phyloP scores from a whole-genome alignment of 2,888 invertebrate species.

The Cactoblastis cactorum region DNA sequence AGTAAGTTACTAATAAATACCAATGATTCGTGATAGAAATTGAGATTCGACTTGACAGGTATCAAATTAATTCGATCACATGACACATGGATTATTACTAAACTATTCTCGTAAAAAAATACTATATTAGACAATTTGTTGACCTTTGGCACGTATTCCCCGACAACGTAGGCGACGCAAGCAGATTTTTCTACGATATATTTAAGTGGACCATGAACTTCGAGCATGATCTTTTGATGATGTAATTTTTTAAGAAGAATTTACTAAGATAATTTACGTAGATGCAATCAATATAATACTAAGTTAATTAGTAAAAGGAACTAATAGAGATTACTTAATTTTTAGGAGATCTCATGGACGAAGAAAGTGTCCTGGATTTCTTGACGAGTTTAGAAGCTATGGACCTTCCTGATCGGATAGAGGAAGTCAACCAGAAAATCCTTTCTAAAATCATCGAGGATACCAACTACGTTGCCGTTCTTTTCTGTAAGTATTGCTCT shows the following conservation, averaged over 20 bases:
- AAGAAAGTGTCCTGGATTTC: slow-evolving; percentile 95
- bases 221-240: background rate
- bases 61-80: background rate
- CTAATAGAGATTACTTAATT: background rate
- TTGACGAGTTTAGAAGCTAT: slow-evolving; percentile 96
- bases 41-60: too few species aligned
- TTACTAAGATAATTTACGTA: background rate
- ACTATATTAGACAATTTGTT: background rate
- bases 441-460: slow-evolving; percentile 94
- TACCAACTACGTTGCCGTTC: slow-evolving; percentile 93
- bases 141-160: background rate
- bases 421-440: slow-evolving; percentile 95
- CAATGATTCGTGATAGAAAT: too few species aligned
- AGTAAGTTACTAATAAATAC: too few species aligned
- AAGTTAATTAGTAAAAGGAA: background rate
- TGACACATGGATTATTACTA: background rate
- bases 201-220: background rate
- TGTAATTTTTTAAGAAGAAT: background rate
- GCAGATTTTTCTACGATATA: background rate
- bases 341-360: slow-evolving; percentile 95
- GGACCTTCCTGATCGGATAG: slow-evolving; percentile 96
- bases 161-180: background rate
- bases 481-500: slow-evolving; percentile 90
- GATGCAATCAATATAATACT: background rate
- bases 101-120: background rate